Percentiles rank a stretch among this genome's conserved stretches.
These are phyloP conservation scores for Bursaphelenchus mucronatus DNA, from an alignment of 1,140 invertebrate genomes.

Conservation along the genomic window DNA sequence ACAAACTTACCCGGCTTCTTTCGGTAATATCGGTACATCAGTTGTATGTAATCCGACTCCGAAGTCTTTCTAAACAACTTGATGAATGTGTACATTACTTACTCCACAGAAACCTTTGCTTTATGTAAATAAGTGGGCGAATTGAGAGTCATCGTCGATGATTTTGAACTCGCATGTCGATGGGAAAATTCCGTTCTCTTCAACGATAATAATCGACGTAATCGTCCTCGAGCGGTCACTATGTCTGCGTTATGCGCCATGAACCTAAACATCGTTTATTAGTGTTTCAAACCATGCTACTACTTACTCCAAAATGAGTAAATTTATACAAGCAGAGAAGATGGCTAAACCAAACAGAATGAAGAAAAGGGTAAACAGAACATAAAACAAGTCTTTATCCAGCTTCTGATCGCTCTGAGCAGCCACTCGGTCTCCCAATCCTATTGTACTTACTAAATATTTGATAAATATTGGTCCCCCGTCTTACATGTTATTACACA, in stretches of 20 bases:
- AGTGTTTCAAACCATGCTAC: neutral
- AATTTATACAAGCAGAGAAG: constrained; percentile 93
- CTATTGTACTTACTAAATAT: constrained; percentile 55
- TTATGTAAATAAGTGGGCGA: constrained; percentile 7
- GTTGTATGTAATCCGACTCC: constrained; percentile 5
- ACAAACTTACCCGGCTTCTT: constrained; percentile 21
- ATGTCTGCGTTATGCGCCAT: constrained; percentile 55
- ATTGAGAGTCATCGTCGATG: constrained; percentile 6
- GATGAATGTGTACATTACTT: constrained; percentile 13
- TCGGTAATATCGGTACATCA: constrained; percentile 14
- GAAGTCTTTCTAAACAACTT: constrained; percentile 7
- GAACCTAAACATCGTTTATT: constrained; percentile 31
- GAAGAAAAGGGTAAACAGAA: constrained; percentile 94
- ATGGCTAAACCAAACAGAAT: constrained; percentile 97
- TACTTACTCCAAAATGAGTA: constrained; percentile 80
- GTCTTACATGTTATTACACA: constrained; percentile 97
- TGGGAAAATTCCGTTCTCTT: constrained; percentile 2
- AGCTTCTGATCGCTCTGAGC: constrained; percentile 84
- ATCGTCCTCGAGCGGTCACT: constrained; percentile 37
- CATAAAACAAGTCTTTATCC: constrained; percentile 89
- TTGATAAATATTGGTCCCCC: constrained; percentile 66
- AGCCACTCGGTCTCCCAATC: constrained; percentile 68
- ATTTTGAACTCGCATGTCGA: constrained; percentile 12
- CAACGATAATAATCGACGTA: constrained; percentile 26
- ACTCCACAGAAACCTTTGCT: neutral